These are phyloP conservation scores for Sebastes alutus DNA, from an alignment of 2,797 vertebrate genomes.

Conservation along the genomic window DNA sequence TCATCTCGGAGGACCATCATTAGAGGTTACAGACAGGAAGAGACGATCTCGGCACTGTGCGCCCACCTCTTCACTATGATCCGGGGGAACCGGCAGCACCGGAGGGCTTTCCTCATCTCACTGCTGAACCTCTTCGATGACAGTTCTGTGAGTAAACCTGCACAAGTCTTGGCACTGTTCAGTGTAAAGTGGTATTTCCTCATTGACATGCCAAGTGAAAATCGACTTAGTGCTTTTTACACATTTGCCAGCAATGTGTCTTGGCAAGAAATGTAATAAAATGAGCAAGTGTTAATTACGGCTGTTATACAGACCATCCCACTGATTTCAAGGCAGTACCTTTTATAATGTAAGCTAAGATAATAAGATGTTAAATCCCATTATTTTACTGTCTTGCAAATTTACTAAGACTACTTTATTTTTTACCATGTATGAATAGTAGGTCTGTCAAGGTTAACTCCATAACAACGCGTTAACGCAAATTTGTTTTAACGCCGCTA, in stretches of 20 bases:
- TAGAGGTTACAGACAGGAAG: conserved; percentile 93
- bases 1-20: conserved; percentile 86
- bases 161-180: background rate
- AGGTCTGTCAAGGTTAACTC: too few relatives aligned
- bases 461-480: too few relatives aligned
- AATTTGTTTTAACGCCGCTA: too few relatives aligned
- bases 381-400: background rate
- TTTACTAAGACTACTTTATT: background rate
- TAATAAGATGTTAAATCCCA: background rate
- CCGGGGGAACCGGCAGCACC: conserved; percentile 92
- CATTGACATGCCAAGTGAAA: conserved; percentile 5
- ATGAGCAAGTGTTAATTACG: background rate
- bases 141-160: conserved; percentile 88
- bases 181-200: background rate
- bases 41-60: conserved; percentile 89
- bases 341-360: background rate
- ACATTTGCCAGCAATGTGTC: background rate
- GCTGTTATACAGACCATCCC: background rate
- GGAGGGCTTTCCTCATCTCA: conserved; percentile 95
- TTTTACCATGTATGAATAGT: background rate
- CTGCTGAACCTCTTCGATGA: conserved; percentile 98
- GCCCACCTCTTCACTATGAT: conserved; percentile 96
- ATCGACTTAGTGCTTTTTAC: background rate
- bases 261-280: background rate
- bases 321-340: background rate